A percentile compares a stretch with the other conserved stretches of the same genome.
Evolutionary conservation across 1,140 invertebrate genomes (phyloP).

Genomic region (Protaetia brevitarsis): DNA sequence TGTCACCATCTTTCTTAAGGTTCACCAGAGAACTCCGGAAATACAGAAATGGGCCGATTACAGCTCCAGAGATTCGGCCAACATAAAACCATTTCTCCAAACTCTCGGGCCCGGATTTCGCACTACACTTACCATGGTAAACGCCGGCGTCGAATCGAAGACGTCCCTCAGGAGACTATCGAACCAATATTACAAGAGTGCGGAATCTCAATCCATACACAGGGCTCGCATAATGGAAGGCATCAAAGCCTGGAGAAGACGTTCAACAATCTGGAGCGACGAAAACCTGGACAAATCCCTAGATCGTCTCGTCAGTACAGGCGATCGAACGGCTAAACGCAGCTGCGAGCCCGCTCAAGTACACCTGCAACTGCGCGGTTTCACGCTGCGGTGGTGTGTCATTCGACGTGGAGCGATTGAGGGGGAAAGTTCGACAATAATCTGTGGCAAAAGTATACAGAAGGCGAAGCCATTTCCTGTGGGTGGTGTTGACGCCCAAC

Average conservation of each 20-base stretch:
- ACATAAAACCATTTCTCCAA: constrained; percentile 88
- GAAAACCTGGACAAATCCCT: constrained; percentile 81
- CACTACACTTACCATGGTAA: constrained; percentile 96
- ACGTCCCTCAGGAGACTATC: constrained; percentile 75
- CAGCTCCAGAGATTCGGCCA: constrained; percentile 87
- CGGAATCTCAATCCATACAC: constrained; percentile 90
- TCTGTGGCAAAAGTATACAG: constrained; percentile 90
- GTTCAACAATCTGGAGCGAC: constrained; percentile 58
- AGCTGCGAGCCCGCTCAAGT: constrained; percentile 91
- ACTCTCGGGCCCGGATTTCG: constrained; percentile 86
- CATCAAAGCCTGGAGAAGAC: constrained; percentile 59
- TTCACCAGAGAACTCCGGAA: constrained; percentile 93
- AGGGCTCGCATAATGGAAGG: constrained; percentile 84
- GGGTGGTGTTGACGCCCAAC: constrained; percentile 93
- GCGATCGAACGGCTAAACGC: constrained; percentile 95
- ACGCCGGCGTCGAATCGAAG: constrained; percentile 85
- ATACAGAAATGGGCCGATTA: constrained; percentile 96
- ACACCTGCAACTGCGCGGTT: constrained; percentile 90
- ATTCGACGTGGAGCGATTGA: constrained; percentile 92
- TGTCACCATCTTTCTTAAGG: constrained; percentile 53
- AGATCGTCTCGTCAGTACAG: constrained; percentile 99
- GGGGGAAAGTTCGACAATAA: constrained; percentile 99
- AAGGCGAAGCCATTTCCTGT: constrained; percentile 95
- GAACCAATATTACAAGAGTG: constrained; percentile 90
- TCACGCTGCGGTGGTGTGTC: constrained; percentile 94